Base-by-base conservation (phyloP, 2,113 vertebrate genomes). In the Dasyornis broadbenti region DNA sequence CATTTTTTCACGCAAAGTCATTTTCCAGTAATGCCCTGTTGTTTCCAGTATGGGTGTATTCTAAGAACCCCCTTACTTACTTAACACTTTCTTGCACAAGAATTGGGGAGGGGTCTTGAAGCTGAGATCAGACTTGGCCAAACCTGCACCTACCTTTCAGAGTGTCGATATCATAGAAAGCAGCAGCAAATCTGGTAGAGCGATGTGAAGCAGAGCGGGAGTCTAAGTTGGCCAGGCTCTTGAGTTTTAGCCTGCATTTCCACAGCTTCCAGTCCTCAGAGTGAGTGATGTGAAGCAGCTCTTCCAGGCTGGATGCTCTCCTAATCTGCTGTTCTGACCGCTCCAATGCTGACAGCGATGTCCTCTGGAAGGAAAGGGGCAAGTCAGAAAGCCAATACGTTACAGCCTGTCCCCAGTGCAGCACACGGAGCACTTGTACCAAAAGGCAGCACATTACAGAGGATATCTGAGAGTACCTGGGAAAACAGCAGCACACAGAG, bases 211-310 rank as follows among this genome's bases (percentile, higher is more conserved):
- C 97, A 59, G 98, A 97, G 69, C 98, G 98, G 22, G 98, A 94
- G 68, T 99, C 98, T 30, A 97, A 50, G 61, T 92, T 92, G 52
- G 98, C 96, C 20, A 98, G 83, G 70, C 98, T 98, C 95, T 99
- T 99, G 63, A 99, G 98, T 77, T 98, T 98, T 86, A 99, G 93
- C 23, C 98, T 98, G 97, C 99, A 99, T 86, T 98, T 98, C 99
- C 99, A 99, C 91, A 99, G 92, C 97, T 99, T 99, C 99, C 99
- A 99, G 97, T 99, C 99, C 19, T 99, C 98, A 15, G 99, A 99
- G 86, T 99, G 98, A 12, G 99, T 98, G 63, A 99, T 98, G 77
- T 96, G 98, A 69, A 99, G 98, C 57, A 99, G 95, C 85, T 99
- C 99, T 61, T 99, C 99, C 86, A 99, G 97, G 82, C 98, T 99